Base-by-base conservation (phyloP, 2,888 invertebrate genomes). In the Drepanosiphum platanoidis region DNA sequence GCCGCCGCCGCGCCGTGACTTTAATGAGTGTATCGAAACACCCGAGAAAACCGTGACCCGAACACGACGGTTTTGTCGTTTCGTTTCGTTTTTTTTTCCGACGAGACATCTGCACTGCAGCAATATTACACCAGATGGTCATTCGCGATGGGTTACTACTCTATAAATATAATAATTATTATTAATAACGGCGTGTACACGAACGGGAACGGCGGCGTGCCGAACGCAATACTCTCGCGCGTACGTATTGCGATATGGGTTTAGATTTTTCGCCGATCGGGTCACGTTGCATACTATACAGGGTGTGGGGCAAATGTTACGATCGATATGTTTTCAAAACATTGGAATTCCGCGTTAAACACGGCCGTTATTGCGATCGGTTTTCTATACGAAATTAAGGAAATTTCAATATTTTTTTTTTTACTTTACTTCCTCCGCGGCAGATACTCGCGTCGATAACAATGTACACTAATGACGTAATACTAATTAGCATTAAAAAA, bases 91-190 rank as follows among this genome's bases (percentile, higher is more conserved):
- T 30, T 30, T 78, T 64, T 39, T 8, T 8, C 42, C 36, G 64
- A 71, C 27, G 36, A 71, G 36, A 81, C 81, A 81, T 81, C 81
- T 81, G 81, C 71, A 68, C 70, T n/a, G 42, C 42, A 32, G 79
- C n/a, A n/a, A n/a, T n/a, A n/a, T n/a, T 36, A 46, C 36, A 30
- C 81, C 81, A 81, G 81, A 71, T 81, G 81, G 81, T 71, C 81
- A 80, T 70, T 80, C 70, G 27, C 15, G 52, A n/a, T n/a, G n/a
- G n/a, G n/a, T n/a, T n/a, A n/a, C n/a, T 52, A 22, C 70, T 80
- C 46, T 70, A 80, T 18, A 80, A 68, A 80, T 70, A 68, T 52
- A 52, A 68, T 52, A 52, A 70, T 52, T 80, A 52, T 32, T 64
- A 1, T 1, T 13, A 52, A 18, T 52, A 66, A 78, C 64, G n/a